phyloP scores from a whole-genome alignment of 2,888 invertebrate genomes.

The Phragmatobia fuliginosa region DNA sequence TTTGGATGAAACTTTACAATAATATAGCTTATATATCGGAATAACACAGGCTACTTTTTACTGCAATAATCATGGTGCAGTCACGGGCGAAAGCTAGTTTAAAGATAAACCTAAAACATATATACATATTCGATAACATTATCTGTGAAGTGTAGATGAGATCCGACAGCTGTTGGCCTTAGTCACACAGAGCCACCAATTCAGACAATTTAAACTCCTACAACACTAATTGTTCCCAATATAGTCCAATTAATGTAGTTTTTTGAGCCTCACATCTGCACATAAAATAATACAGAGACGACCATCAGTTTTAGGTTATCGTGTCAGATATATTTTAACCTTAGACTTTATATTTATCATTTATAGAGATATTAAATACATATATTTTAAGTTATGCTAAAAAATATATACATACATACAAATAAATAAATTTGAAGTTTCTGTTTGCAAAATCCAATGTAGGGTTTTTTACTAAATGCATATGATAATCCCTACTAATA shows the following conservation, averaged over 20 bases:
- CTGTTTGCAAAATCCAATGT: too few species aligned
- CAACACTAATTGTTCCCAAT: constrained; percentile 73
- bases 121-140: background rate
- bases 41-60: too few species aligned
- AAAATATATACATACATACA: too few species aligned
- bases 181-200: constrained; percentile 64
- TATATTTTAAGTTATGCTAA: background rate
- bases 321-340: background rate
- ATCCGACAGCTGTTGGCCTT: constrained; percentile 41
- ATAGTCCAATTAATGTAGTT: constrained; percentile 61
- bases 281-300: constrained; percentile 7
- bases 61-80: too few species aligned
- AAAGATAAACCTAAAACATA: background rate
- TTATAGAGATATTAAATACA: background rate
- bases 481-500: too few species aligned
- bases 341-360: background rate
- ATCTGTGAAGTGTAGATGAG: constrained; percentile 5
- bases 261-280: constrained; percentile 35
- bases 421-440: too few species aligned
- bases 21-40: too few species aligned
- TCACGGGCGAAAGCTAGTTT: too few species aligned
- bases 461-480: too few species aligned
- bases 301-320: background rate
- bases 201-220: constrained; percentile 71
- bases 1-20: too few species aligned